Percentiles rank a stretch among this genome's conserved stretches.
phyloP scores from a whole-genome alignment of 2,888 invertebrate species.

The Papilio gigon region DNA sequence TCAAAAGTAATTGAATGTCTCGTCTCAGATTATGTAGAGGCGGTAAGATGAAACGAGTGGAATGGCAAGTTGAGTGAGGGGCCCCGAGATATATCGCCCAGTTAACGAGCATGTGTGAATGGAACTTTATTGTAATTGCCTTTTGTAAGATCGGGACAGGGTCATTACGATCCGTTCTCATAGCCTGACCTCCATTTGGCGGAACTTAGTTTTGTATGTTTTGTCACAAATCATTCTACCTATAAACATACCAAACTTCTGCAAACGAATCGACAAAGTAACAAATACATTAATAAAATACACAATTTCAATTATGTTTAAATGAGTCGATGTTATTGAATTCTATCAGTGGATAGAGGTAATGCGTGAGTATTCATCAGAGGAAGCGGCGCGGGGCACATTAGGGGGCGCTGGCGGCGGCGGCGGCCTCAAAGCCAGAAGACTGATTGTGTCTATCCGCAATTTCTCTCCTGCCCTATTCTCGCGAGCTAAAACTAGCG shows the following conservation, averaged over 20 bases:
- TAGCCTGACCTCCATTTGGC: conserved; percentile 70
- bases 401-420: conserved; percentile 63
- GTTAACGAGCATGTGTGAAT: conserved; percentile 82
- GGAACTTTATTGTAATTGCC: conserved; percentile 83
- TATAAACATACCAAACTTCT: conserved; percentile 14
- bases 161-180: conserved; percentile 77
- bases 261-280: conserved; percentile 16
- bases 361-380: conserved; percentile 77
- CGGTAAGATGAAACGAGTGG: conserved; percentile 67
- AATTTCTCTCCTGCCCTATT: conserved; percentile 81
- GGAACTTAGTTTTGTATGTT: conserved; percentile 62
- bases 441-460: conserved; percentile 83
- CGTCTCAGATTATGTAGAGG: conserved; percentile 43
- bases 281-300: conserved; percentile 36
- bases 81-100: conserved; percentile 78
- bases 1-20: conserved; percentile 41
- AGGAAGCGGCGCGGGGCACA: conserved; percentile 75
- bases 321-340: conserved; percentile 60
- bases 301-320: conserved; percentile 53
- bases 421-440: conserved; percentile 81
- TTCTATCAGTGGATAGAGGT: conserved; percentile 54
- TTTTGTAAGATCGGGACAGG: conserved; percentile 81
- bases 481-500: conserved; percentile 82
- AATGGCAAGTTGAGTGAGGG: conserved; percentile 68
- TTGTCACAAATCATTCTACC: conserved; percentile 36